Conservation (phyloP, 2,797 vertebrate species). For the Syncerus caffer region DNA sequence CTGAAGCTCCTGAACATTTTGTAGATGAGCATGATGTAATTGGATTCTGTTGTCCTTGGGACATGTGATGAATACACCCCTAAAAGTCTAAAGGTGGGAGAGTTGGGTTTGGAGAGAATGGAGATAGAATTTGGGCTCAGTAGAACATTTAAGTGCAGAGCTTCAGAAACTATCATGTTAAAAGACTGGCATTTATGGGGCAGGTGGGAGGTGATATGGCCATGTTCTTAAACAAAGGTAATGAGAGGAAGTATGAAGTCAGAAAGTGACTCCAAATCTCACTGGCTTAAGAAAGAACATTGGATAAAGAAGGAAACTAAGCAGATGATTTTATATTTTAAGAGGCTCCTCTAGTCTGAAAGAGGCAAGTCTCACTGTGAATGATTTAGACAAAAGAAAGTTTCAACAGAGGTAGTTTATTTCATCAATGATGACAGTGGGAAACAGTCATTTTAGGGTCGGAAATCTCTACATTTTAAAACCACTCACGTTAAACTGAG, state of each 20-base stretch:
- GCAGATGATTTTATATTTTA: constrained; percentile 34
- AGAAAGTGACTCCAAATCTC: neutral
- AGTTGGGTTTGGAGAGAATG: neutral
- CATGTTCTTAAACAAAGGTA: constrained; percentile 40
- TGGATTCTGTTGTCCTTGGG: neutral
- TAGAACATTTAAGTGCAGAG: neutral
- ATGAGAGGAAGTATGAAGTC: neutral
- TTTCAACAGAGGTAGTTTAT: constrained; percentile 37
- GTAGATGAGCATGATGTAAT: neutral
- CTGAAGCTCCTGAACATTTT: neutral
- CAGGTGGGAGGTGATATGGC: neutral
- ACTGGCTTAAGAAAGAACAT: neutral
- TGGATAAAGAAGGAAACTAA: constrained; percentile 26
- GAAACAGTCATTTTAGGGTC: neutral
- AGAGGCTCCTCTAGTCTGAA: constrained; percentile 31
- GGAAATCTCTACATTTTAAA: constrained; percentile 14
- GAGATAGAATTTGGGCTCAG: neutral
- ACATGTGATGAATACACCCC: neutral
- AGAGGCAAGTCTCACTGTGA: neutral
- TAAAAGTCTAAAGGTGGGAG: neutral
- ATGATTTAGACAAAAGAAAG: neutral
- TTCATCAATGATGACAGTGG: neutral
- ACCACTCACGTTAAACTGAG: neutral
- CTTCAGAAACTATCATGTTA: neutral
- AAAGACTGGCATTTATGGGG: neutral